phyloP scores from a whole-genome alignment of 2,113 vertebrate species.

The Henicopernis longicauda region DNA sequence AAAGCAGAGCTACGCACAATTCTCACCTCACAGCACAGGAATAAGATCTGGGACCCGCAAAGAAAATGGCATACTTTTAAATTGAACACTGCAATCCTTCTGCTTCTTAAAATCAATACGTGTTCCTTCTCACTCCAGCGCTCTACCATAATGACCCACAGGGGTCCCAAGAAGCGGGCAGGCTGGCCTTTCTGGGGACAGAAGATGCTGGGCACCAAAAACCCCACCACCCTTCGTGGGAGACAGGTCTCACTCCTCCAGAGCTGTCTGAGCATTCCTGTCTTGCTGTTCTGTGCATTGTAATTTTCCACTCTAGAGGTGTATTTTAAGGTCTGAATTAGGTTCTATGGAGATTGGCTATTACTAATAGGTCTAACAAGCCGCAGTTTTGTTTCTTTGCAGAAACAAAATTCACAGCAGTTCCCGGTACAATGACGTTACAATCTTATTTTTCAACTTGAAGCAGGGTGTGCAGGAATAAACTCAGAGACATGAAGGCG shows the following conservation, averaged over 20 bases:
- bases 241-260: background rate
- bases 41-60: background rate
- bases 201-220: background rate
- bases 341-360: background rate
- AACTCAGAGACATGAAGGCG: rapidly evolving
- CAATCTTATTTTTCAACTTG: background rate
- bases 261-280: background rate
- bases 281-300: background rate
- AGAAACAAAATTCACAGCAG: background rate
- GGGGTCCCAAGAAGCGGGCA: background rate
- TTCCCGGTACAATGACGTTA: background rate
- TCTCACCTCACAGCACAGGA: background rate
- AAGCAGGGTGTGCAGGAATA: background rate
- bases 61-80: background rate
- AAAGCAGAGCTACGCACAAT: background rate
- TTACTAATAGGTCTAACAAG: background rate
- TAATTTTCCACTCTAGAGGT: background rate
- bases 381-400: background rate
- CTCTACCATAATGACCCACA: background rate
- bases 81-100: background rate
- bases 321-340: background rate
- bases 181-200: background rate
- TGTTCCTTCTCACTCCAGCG: background rate
- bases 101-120: background rate
- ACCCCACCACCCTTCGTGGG: background rate